These are phyloP conservation scores for Trachythela sp. DNA, from an alignment of 64 coral and sea anemone species.

Conservation along the genomic window DNA sequence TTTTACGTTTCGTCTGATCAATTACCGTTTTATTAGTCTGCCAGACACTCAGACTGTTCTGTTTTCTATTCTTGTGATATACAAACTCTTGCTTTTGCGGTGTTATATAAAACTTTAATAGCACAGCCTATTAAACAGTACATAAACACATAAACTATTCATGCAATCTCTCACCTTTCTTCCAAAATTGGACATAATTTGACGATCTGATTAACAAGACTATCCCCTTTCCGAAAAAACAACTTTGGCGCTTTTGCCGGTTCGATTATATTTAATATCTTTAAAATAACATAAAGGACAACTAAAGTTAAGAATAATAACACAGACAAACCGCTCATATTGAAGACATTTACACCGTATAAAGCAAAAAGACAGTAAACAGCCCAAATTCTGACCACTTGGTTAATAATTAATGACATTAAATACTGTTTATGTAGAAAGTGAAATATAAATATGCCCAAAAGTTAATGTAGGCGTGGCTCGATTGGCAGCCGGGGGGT, in stretches of 20 bases:
- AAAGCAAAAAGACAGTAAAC: slow-evolving; percentile 28
- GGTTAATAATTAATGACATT: neutral
- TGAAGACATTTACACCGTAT: neutral
- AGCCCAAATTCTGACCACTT: neutral
- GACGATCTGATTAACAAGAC: neutral
- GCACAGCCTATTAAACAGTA: too few species aligned
- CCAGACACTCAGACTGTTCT: too few species aligned
- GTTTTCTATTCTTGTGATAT: too few species aligned
- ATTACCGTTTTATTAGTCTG: too few species aligned
- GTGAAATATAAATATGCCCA: too few species aligned
- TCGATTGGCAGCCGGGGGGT: too few species aligned
- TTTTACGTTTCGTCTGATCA: too few species aligned
- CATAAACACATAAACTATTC: too few species aligned
- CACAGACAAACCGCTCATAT: neutral
- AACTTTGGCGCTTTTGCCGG: neutral
- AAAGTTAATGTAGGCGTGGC: too few species aligned
- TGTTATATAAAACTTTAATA: too few species aligned
- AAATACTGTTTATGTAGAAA: neutral
- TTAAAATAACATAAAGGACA: neutral
- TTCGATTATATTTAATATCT: neutral
- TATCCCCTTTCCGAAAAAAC: neutral
- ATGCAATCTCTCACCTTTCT: neutral
- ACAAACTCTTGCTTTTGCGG: too few species aligned
- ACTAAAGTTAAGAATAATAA: neutral
- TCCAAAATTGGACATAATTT: neutral